A percentile compares a stretch with the other conserved stretches of the same genome.
These are phyloP conservation scores for Apamea monoglypha DNA, from an alignment of 2,888 invertebrate genomes.

Conservation along the genomic window DNA sequence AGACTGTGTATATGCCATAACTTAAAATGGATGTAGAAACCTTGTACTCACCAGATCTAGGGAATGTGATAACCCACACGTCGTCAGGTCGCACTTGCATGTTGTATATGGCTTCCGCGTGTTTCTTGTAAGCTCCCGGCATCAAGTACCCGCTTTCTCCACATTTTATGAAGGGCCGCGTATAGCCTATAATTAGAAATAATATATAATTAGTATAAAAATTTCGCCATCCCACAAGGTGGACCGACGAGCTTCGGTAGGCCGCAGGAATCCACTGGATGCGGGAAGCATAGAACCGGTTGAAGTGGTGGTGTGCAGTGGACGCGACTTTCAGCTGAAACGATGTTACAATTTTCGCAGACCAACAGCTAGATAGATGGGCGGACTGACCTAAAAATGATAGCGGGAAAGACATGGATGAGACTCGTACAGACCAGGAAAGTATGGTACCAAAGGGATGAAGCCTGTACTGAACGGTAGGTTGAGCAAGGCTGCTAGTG, in stretches of 20 bases:
- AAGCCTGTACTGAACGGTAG: too few species aligned
- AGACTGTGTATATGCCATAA: too few species aligned
- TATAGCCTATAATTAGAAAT: conserved; percentile 78
- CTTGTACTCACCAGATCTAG: conserved; percentile 82
- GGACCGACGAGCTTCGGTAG: too few species aligned
- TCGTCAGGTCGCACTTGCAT: conserved; percentile 85
- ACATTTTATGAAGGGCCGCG: conserved; percentile 82
- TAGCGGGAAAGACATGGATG: neutral
- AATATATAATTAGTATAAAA: neutral
- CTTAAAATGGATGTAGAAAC: neutral
- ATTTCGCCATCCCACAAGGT: too few species aligned
- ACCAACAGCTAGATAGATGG: neutral
- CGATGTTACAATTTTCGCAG: neutral
- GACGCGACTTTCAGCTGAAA: too few species aligned
- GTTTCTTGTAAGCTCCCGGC: conserved; percentile 82
- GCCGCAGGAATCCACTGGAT: too few species aligned
- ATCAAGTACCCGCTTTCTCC: conserved; percentile 84
- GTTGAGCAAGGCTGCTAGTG: too few species aligned
- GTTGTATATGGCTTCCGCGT: conserved; percentile 84
- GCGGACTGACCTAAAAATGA: too few species aligned
- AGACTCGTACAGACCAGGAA: neutral
- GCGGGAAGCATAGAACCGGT: too few species aligned
- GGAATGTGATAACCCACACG: conserved; percentile 87
- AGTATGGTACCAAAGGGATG: neutral
- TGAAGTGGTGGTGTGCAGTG: too few species aligned